A percentile compares a stretch with the other conserved stretches of the same genome.
These are phyloP conservation scores for Gadopsis marmoratus DNA, from an alignment of 2,797 vertebrate species.

Conservation along the genomic window DNA sequence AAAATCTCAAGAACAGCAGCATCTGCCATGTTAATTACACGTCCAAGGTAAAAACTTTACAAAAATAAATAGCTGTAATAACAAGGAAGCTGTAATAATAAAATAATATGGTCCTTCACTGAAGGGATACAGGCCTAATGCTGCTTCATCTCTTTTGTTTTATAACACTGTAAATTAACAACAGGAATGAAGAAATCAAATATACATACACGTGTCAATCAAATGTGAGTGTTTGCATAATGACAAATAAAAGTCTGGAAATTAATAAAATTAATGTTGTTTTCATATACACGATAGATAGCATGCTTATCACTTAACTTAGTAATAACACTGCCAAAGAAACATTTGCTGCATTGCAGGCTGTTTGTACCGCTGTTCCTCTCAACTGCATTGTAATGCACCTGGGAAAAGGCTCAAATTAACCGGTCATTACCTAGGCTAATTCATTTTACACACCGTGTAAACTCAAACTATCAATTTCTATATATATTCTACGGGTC, in stretches of 20 bases:
- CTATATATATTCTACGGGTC: not conserved
- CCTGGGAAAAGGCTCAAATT: constrained; percentile 12
- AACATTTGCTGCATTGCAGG: constrained; percentile 45
- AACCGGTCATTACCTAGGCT: constrained; percentile 23
- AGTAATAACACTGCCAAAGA: constrained; percentile 45
- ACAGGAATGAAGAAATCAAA: constrained; percentile 83
- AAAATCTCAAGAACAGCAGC: constrained; percentile 83
- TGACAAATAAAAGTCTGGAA: constrained; percentile 64
- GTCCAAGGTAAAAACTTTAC: constrained; percentile 82
- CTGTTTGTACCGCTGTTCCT: constrained; percentile 35
- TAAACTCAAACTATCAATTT: constrained; percentile 36
- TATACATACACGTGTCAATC: constrained; percentile 74
- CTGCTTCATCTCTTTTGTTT: constrained; percentile 76
- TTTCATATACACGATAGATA: constrained; percentile 60
- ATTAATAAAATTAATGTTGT: constrained; percentile 55
- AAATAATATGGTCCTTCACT: constrained; percentile 90
- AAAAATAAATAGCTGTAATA: constrained; percentile 91
- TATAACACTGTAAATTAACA: constrained; percentile 83
- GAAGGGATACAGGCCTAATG: constrained; percentile 88
- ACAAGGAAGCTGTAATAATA: constrained; percentile 88
- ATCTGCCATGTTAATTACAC: constrained; percentile 78
- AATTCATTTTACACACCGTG: constrained; percentile 42
- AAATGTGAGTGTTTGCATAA: constrained; percentile 62
- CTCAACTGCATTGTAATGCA: constrained; percentile 28
- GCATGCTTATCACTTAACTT: constrained; percentile 52